Evolutionary conservation across 2,797 vertebrate species (phyloP).

Genomic region (Acipenser ruthenus): DNA sequence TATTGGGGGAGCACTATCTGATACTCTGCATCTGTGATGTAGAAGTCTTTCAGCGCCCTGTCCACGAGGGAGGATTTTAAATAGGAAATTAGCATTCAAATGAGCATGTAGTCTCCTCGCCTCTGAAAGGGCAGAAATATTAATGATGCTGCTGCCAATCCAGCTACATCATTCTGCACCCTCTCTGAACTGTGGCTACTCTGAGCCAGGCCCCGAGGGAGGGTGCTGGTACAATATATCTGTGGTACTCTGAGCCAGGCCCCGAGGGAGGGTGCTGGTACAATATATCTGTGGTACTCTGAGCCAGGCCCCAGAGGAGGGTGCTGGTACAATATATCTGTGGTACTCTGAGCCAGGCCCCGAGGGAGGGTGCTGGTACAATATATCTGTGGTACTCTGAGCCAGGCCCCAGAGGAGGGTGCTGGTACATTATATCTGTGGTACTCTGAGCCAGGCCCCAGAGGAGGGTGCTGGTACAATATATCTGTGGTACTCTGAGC

Average conservation of each 20-base stretch:
- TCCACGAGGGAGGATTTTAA: constrained; percentile 86
- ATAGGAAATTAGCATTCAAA: constrained; percentile 97
- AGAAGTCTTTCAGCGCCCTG: constrained; percentile 75
- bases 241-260: constrained; percentile 36
- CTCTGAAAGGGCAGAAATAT: constrained; percentile 75
- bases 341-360: too few species aligned
- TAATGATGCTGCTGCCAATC: constrained; percentile 67
- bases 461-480: too few species aligned
- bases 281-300: constrained; percentile 26
- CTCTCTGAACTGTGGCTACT: constrained; percentile 52
- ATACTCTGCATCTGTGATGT: constrained; percentile 92
- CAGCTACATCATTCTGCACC: constrained; percentile 45
- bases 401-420: too few species aligned
- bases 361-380: too few species aligned
- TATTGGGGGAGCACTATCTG: constrained; percentile 78
- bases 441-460: too few species aligned
- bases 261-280: constrained; percentile 36
- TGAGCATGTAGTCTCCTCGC: constrained; percentile 77
- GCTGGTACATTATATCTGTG: too few species aligned
- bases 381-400: too few species aligned
- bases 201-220: constrained; percentile 44
- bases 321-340: constrained; percentile 12
- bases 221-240: constrained; percentile 20
- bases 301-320: constrained; percentile 45
- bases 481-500: too few species aligned